phyloP scores from a whole-genome alignment of 2,888 invertebrate species.

The Clitarchus hookeri region DNA sequence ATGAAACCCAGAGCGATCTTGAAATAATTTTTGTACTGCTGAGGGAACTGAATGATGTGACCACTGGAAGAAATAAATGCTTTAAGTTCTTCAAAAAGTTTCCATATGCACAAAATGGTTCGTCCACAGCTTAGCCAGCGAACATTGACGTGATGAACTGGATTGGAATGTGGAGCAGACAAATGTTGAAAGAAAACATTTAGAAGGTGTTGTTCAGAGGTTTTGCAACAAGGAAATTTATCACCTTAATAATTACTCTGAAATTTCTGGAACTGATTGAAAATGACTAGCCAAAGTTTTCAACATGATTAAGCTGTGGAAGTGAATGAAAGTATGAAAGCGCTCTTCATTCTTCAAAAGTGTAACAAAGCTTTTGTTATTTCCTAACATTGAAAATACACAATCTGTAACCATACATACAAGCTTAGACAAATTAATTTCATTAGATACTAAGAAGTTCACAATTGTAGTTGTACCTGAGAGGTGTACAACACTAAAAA shows the following conservation, averaged over 20 bases:
- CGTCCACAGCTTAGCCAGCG: not conserved
- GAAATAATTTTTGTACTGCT: not conserved
- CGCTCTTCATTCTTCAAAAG: not conserved
- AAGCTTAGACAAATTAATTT: not conserved
- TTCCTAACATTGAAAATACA: not conserved
- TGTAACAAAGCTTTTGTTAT: not conserved
- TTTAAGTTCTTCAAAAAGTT: not conserved
- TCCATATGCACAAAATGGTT: not conserved
- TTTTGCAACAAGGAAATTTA: constrained; percentile 3
- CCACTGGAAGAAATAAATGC: not conserved
- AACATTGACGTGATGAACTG: not conserved
- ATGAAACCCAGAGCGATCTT: not conserved
- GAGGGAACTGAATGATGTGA: not conserved
- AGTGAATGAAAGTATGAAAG: constrained; percentile 30
- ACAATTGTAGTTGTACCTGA: not conserved
- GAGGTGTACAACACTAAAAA: not conserved
- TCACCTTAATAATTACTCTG: constrained; percentile 21
- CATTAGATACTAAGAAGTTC: not conserved
- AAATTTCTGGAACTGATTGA: constrained; percentile 31
- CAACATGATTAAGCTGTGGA: constrained; percentile 34
- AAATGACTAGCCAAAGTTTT: constrained; percentile 16
- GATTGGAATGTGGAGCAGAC: not conserved
- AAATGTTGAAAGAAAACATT: not conserved
- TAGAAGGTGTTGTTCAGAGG: constrained; percentile 19
- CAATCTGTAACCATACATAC: no score